These are phyloP conservation scores for Pissodes strobi DNA, from an alignment of 1,140 invertebrate genomes.

Conservation along the genomic window DNA sequence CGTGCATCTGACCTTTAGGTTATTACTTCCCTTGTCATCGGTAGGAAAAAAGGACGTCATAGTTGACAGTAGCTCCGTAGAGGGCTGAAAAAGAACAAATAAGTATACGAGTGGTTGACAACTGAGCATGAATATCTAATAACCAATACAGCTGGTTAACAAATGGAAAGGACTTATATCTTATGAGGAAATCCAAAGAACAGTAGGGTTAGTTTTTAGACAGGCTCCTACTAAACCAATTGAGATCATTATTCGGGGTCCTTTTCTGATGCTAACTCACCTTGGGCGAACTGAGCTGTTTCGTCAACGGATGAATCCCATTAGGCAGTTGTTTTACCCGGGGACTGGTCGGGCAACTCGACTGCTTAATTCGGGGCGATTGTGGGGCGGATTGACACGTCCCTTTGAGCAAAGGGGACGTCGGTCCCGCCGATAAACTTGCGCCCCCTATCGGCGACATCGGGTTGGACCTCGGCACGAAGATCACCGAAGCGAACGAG, in stretches of 20 bases:
- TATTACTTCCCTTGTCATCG: slow-evolving; percentile 1
- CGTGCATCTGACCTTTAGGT: background rate
- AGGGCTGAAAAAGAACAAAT: slow-evolving; percentile 29
- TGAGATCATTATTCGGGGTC: background rate
- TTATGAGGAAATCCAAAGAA: no score
- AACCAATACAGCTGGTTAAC: no score
- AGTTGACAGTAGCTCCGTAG: slow-evolving; percentile 28
- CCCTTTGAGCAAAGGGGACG: slow-evolving; percentile 60
- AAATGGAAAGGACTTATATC: no score
- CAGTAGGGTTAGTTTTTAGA: no score
- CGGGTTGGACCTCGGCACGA: slow-evolving; percentile 72
- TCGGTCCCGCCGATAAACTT: slow-evolving; percentile 62
- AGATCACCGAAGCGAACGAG: slow-evolving; percentile 89
- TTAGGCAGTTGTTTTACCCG: slow-evolving; percentile 63
- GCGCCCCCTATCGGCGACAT: slow-evolving; percentile 59
- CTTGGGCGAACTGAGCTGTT: slow-evolving; percentile 63
- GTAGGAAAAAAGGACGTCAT: slow-evolving; percentile 18
- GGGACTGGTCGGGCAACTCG: slow-evolving; percentile 64
- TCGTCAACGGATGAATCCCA: slow-evolving; percentile 60
- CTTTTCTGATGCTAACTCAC: no score
- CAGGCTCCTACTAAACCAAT: no score
- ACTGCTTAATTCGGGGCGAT: slow-evolving; percentile 67
- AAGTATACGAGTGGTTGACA: no score
- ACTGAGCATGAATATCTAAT: no score
- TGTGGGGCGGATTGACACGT: slow-evolving; percentile 72